phyloP scores from a whole-genome alignment of 2,113 vertebrate genomes.

The Propithecus coquereli region DNA sequence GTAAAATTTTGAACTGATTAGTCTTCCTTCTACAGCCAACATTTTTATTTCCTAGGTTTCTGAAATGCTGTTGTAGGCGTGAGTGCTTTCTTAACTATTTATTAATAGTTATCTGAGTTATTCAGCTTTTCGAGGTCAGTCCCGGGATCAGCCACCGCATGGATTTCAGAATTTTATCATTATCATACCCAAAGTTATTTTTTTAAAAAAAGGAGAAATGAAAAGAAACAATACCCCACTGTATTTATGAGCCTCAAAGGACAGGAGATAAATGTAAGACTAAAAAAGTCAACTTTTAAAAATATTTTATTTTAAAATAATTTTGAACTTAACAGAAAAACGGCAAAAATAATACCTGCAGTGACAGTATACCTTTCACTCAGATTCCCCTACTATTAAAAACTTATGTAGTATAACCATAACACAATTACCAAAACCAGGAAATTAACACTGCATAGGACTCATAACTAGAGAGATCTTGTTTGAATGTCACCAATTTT shows the following conservation, averaged over 20 bases:
- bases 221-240: neutral
- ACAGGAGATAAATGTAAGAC: neutral
- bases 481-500: neutral
- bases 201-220: neutral
- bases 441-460: neutral
- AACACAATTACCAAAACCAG: conserved; percentile 15
- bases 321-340: conserved; percentile 25
- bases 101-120: neutral
- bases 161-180: conserved; percentile 23
- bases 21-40: neutral
- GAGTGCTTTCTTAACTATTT: neutral
- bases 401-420: neutral
- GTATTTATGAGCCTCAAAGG: conserved; percentile 23
- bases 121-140: neutral
- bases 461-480: neutral
- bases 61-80: neutral
- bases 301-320: neutral
- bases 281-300: neutral
- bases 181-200: neutral
- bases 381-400: neutral
- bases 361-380: neutral
- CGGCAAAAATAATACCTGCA: neutral
- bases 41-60: neutral
- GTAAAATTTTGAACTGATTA: neutral
- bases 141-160: neutral